Evolutionary conservation across 1,140 invertebrate species (phyloP).

Genomic region (Drosophila melanogaster): DNA sequence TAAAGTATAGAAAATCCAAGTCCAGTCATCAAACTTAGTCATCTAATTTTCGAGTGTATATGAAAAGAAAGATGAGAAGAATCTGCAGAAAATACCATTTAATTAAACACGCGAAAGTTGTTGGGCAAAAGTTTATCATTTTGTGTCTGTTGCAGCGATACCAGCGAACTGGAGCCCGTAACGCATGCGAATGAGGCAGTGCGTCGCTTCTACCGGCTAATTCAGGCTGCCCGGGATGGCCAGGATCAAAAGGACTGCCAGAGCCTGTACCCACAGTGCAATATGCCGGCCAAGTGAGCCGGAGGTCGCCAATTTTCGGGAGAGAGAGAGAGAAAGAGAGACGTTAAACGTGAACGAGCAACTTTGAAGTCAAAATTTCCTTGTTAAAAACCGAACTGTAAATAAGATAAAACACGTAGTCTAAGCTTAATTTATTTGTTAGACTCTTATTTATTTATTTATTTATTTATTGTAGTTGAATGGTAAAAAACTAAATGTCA

Average conservation of each 20-base stretch:
- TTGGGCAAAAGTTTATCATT: conserved; percentile 34
- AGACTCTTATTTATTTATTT: conserved; percentile 70
- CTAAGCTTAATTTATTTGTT: conserved; percentile 68
- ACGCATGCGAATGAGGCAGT: conserved; percentile 88
- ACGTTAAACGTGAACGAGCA: conserved; percentile 28
- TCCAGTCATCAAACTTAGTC: background rate
- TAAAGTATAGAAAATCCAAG: too few species aligned
- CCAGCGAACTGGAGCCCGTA: conserved; percentile 88
- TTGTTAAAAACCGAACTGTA: conserved; percentile 76
- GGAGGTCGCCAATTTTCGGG: background rate
- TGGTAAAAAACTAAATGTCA: conserved; percentile 18
- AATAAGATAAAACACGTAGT: conserved; percentile 51
- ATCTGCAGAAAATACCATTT: conserved; percentile 40
- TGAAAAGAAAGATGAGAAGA: conserved; percentile 1
- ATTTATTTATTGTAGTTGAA: conserved; percentile 63
- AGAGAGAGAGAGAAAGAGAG: background rate
- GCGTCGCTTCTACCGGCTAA: conserved; percentile 90
- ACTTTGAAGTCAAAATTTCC: conserved; percentile 69
- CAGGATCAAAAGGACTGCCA: conserved; percentile 92
- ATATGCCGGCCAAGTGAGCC: conserved; percentile 71
- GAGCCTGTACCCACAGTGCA: conserved; percentile 88
- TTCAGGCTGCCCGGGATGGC: conserved; percentile 92
- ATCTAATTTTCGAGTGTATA: background rate
- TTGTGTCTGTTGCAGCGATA: conserved; percentile 71
- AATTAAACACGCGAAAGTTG: conserved; percentile 64